phyloP scores from a whole-genome alignment of 2,797 vertebrate genomes.

The Artibeus jamaicensis region DNA sequence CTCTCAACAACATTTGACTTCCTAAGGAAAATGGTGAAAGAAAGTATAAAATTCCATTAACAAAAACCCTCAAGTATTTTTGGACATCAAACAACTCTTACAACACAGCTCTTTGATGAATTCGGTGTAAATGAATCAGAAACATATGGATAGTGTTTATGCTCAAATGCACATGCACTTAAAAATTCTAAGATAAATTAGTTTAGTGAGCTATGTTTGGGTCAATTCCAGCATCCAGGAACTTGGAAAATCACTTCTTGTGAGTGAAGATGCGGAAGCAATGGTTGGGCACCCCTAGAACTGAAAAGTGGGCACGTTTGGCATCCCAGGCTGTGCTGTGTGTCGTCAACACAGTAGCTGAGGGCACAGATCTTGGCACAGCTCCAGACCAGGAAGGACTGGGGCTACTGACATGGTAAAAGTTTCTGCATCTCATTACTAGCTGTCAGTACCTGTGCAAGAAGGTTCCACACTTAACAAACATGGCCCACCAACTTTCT shows the following conservation, averaged over 20 bases:
- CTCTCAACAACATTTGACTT: conserved; percentile 41
- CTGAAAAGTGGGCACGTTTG: conserved; percentile 49
- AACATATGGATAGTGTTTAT: conserved; percentile 68
- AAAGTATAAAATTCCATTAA: conserved; percentile 71
- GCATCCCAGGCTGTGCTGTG: background rate
- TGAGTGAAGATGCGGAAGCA: conserved; percentile 58
- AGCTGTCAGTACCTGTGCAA: conserved; percentile 51
- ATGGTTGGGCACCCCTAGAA: conserved; percentile 56
- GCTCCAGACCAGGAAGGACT: conserved; percentile 19
- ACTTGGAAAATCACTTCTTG: conserved; percentile 66
- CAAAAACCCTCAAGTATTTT: conserved; percentile 64
- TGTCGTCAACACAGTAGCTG: conserved; percentile 43
- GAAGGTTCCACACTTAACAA: background rate
- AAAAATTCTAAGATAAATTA: conserved; percentile 68
- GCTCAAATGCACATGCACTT: conserved; percentile 56
- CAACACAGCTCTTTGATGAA: conserved; percentile 70
- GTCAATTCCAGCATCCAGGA: conserved; percentile 64
- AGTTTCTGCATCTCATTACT: conserved; percentile 45
- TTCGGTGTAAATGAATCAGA: conserved; percentile 75
- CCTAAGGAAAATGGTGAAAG: conserved; percentile 71
- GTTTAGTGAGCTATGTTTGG: conserved; percentile 71
- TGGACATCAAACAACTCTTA: conserved; percentile 72
- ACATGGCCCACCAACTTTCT: background rate
- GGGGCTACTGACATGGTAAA: background rate
- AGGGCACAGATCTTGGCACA: conserved; percentile 30